Percentiles rank a stretch among this genome's conserved stretches.
These are phyloP conservation scores for Marmota flaviventris DNA, from an alignment of 2,113 vertebrate species.

Conservation along the genomic window DNA sequence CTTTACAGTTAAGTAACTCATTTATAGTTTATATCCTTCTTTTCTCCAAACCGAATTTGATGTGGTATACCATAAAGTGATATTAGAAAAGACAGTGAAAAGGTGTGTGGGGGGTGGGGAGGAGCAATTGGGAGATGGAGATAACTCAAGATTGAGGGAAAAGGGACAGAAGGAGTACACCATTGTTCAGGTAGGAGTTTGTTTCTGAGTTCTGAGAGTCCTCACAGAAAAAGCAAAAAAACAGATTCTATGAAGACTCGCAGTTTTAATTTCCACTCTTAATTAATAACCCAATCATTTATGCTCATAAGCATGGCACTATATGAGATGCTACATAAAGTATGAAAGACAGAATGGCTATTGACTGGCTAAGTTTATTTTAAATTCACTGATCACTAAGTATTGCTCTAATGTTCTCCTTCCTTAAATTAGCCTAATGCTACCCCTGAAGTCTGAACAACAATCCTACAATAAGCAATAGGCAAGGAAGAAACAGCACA, in stretches of 20 bases:
- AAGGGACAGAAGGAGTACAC: not conserved
- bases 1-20: slow-evolving; percentile 49
- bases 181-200: not conserved
- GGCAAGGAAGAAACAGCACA: not conserved
- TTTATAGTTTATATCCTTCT: slow-evolving; percentile 57
- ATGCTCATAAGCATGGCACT: not conserved
- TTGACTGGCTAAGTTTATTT: slow-evolving; percentile 34
- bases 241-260: slow-evolving; percentile 46
- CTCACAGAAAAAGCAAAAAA: slow-evolving; percentile 57
- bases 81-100: not conserved
- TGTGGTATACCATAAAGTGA: not conserved
- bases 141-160: slow-evolving; percentile 28
- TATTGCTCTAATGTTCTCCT: slow-evolving; percentile 46
- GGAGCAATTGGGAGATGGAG: not conserved
- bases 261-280: slow-evolving; percentile 46
- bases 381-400: slow-evolving; percentile 62
- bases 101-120: too few relatives aligned
- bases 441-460: slow-evolving; percentile 49
- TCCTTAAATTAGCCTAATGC: slow-evolving; percentile 47
- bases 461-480: not conserved
- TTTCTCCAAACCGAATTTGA: slow-evolving; percentile 26
- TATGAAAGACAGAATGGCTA: slow-evolving; percentile 31
- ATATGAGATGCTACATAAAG: not conserved
- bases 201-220: slow-evolving; percentile 59
- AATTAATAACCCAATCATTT: slow-evolving; percentile 47